A percentile compares a stretch with the other conserved stretches of the same genome.
Conservation (phyloP, 2,797 vertebrate genomes). For the Malurus leucopterus region DNA sequence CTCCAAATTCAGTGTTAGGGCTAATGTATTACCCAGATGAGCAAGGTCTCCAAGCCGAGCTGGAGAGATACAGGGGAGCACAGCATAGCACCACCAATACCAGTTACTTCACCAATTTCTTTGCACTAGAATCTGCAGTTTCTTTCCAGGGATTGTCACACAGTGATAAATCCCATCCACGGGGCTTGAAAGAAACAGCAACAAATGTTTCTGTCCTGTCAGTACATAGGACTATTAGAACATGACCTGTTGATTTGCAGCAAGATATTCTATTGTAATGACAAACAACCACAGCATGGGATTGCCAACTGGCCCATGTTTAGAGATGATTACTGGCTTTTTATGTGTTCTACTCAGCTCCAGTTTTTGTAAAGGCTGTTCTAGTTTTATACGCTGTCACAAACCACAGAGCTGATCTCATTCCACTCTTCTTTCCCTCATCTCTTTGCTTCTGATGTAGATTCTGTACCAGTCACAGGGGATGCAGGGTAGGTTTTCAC, state of each 20-base stretch:
- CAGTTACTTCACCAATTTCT: background rate
- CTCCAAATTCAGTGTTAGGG: background rate
- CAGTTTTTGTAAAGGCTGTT: constrained; percentile 3
- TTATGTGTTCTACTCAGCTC: constrained; percentile 1
- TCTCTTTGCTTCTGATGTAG: constrained; percentile 42
- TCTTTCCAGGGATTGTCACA: background rate
- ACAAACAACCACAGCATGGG: background rate
- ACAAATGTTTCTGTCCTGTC: background rate
- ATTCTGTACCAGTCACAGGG: constrained; percentile 34
- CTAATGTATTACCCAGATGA: background rate
- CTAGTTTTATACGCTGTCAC: constrained; percentile 37
- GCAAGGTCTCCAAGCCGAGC: background rate
- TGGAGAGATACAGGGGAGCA: background rate
- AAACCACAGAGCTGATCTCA: constrained; percentile 41
- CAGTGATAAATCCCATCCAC: background rate
- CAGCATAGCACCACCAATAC: background rate
- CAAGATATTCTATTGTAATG: background rate
- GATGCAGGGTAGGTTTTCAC: constrained; percentile 29
- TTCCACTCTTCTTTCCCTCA: background rate
- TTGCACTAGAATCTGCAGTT: background rate
- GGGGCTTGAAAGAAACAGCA: background rate
- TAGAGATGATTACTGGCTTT: constrained; percentile 6
- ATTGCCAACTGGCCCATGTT: background rate
- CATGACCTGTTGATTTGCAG: background rate
- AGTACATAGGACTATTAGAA: background rate